Evolutionary conservation across 2,113 vertebrate genomes (phyloP).

Genomic region (Indicator maculatus): DNA sequence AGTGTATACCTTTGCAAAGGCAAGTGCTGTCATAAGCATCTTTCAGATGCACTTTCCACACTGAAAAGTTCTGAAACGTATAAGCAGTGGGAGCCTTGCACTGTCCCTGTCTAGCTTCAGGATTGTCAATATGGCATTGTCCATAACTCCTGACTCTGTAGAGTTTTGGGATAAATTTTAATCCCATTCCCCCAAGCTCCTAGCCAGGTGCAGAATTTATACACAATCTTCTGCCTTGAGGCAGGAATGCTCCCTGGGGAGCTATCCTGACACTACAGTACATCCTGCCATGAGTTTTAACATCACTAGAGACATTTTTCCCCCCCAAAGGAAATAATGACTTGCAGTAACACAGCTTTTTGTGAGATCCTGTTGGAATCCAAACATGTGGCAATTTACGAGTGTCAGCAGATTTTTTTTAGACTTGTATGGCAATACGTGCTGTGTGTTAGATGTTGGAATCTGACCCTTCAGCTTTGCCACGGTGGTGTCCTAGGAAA

Average conservation of each 20-base stretch:
- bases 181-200: neutral
- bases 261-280: slow-evolving; percentile 31
- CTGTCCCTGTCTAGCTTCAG: neutral
- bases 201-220: slow-evolving; percentile 37
- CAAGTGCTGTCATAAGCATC: neutral
- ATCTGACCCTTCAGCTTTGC: slow-evolving; percentile 65
- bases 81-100: neutral
- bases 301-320: slow-evolving; percentile 38
- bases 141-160: neutral
- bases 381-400: slow-evolving; percentile 74
- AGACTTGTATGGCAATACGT: slow-evolving; percentile 57
- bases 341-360: slow-evolving; percentile 67
- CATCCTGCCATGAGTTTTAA: slow-evolving; percentile 57
- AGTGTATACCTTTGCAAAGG: neutral
- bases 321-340: slow-evolving; percentile 62
- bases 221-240: slow-evolving; percentile 35
- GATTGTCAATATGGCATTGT: neutral
- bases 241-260: slow-evolving; percentile 42
- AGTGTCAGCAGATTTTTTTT: slow-evolving; percentile 60
- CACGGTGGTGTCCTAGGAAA: slow-evolving; percentile 62
- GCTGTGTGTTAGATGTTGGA: slow-evolving; percentile 63
- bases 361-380: slow-evolving; percentile 68
- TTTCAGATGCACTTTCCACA: neutral
- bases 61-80: neutral
- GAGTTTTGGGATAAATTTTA: neutral